phyloP scores from a whole-genome alignment of 1,140 invertebrate genomes.

The Sogatella furcifera region DNA sequence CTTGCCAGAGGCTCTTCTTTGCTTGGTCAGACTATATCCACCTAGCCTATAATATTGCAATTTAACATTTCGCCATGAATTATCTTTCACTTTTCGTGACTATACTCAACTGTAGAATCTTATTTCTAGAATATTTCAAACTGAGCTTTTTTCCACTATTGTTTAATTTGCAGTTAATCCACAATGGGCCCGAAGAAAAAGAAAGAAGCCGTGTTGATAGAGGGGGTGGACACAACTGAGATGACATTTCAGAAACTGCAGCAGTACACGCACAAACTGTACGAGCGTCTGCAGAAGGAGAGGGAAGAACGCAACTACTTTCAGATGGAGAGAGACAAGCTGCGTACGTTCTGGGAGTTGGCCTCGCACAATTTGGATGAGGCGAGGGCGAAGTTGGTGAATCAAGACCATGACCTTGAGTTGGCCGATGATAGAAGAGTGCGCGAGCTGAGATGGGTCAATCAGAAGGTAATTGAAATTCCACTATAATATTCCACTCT shows the following conservation, averaged over 20 bases:
- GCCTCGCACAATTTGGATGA: constrained; percentile 42
- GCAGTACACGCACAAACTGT: constrained; percentile 38
- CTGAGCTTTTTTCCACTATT: too few relatives aligned
- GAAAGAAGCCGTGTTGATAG: constrained; percentile 30
- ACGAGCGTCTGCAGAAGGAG: constrained; percentile 43
- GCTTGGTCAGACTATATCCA: too few relatives aligned
- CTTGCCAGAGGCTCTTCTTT: too few relatives aligned
- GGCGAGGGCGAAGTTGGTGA: constrained; percentile 36
- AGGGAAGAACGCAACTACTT: constrained; percentile 47
- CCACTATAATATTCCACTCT: too few relatives aligned
- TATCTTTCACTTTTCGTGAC: too few relatives aligned
- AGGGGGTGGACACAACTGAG: constrained; percentile 44
- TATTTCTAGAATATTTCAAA: too few relatives aligned
- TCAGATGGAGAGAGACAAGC: constrained; percentile 45
- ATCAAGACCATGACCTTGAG: not conserved
- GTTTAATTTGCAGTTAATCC: too few relatives aligned
- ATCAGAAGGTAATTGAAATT: too few relatives aligned
- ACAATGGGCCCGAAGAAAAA: not conserved
- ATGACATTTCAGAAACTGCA: constrained; percentile 46
- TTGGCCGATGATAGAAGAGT: not conserved
- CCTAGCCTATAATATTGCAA: too few relatives aligned
- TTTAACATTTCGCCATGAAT: too few relatives aligned
- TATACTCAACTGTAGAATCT: too few relatives aligned
- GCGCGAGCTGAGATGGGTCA: not conserved
- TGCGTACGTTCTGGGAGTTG: constrained; percentile 46